phyloP scores from a whole-genome alignment of 2,113 vertebrate species.

The Anser cygnoides region DNA sequence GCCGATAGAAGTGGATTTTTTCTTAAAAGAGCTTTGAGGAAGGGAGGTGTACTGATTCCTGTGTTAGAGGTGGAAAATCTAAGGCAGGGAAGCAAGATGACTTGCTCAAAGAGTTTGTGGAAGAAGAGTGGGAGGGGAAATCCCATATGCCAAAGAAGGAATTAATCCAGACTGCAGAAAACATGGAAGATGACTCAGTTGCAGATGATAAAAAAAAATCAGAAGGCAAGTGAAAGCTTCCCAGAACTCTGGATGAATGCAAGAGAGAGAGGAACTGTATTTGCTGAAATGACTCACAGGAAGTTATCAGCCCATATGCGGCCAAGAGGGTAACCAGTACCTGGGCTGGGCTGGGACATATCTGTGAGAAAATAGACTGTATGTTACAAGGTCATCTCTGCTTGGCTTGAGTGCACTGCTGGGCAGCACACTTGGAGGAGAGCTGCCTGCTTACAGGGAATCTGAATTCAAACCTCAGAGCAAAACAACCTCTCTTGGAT shows the following conservation, averaged over 20 bases:
- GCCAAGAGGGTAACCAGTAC: neutral
- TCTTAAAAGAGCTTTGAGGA: neutral
- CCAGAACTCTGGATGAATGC: neutral
- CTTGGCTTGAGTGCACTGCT: neutral
- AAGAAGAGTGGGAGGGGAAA: conserved; percentile 46
- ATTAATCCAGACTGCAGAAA: conserved; percentile 35
- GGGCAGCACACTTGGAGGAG: neutral
- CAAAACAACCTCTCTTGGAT: neutral
- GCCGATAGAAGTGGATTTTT: neutral
- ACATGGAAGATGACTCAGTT: conserved; percentile 17
- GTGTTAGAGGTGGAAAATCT: neutral
- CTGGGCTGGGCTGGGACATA: neutral
- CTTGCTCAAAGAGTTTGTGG: neutral
- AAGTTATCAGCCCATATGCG: neutral
- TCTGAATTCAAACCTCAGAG: neutral
- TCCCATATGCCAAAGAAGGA: conserved; percentile 41
- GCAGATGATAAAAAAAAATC: conserved; percentile 8
- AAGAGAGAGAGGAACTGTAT: neutral
- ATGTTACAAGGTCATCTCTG: neutral
- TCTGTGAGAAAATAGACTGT: neutral
- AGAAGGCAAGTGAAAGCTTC: conserved; percentile 28
- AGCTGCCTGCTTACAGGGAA: neutral
- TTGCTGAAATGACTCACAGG: neutral
- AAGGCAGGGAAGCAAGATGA: neutral
- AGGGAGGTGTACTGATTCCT: neutral